These are phyloP conservation scores for Yasuhikotakia modesta DNA, from an alignment of 2,797 vertebrate genomes.

Conservation along the genomic window DNA sequence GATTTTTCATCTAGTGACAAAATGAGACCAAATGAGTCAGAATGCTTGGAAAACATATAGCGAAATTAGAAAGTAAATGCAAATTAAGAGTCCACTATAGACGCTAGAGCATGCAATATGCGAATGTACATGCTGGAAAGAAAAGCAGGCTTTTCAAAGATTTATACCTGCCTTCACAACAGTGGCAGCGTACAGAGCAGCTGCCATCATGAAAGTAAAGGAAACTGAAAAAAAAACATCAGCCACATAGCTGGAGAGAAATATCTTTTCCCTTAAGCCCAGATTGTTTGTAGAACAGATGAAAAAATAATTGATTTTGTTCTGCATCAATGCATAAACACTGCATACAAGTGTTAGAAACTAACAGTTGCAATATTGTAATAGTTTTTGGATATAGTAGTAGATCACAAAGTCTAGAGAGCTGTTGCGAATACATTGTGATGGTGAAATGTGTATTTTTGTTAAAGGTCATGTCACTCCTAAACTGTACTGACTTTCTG, in stretches of 20 bases:
- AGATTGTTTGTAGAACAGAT: not conserved
- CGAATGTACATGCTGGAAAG: not conserved
- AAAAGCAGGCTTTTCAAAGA: conserved; percentile 17
- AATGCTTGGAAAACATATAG: too few species aligned
- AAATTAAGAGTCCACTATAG: not conserved
- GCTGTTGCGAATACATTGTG: not conserved
- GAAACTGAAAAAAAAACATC: not conserved
- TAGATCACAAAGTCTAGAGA: not conserved
- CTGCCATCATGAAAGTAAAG: conserved; percentile 24
- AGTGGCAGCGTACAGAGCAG: conserved; percentile 25
- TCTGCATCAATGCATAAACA: not conserved
- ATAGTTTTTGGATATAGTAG: not conserved
- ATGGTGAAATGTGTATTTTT: too few species aligned
- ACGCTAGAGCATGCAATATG: not conserved
- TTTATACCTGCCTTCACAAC: conserved; percentile 17
- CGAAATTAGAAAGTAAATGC: not conserved
- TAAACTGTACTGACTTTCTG: too few species aligned
- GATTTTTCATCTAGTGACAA: not conserved
- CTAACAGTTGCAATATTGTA: not conserved
- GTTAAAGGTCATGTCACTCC: too few species aligned
- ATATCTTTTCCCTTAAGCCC: not conserved
- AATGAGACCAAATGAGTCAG: not conserved
- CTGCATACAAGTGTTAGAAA: not conserved
- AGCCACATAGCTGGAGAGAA: not conserved
- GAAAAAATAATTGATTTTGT: not conserved